These are phyloP conservation scores for Colossoma macropomum DNA, from an alignment of 2,113 vertebrate genomes.

Conservation along the genomic window DNA sequence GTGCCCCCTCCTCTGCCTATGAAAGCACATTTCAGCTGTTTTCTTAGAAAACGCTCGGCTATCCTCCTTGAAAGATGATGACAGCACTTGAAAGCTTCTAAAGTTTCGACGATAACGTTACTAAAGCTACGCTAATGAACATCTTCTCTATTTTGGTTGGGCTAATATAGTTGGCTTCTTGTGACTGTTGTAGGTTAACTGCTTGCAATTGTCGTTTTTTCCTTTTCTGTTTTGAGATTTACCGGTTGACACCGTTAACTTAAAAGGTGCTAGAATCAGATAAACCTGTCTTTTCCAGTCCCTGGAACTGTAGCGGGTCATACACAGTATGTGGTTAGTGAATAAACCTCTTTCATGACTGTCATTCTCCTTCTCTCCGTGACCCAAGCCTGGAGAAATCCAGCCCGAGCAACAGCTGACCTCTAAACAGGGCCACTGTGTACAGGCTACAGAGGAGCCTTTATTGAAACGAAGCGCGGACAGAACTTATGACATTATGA, in stretches of 20 bases:
- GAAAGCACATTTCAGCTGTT: conserved; percentile 31
- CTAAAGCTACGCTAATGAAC: background rate
- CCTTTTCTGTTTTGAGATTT: too few relatives aligned
- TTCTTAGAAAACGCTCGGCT: background rate
- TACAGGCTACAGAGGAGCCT: conserved; percentile 67
- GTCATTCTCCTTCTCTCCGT: conserved; percentile 8
- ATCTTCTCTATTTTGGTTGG: background rate
- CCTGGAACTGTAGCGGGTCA: background rate
- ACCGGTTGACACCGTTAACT: background rate
- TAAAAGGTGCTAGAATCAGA: background rate
- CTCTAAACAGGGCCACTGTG: conserved; percentile 68
- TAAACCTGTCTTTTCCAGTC: background rate
- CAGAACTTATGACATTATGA: conserved; percentile 22
- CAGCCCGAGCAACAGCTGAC: conserved; percentile 67
- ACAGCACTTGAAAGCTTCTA: too few relatives aligned
- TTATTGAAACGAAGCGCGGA: conserved; percentile 57
- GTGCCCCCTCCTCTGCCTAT: conserved; percentile 29
- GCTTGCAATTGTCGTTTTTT: too few relatives aligned
- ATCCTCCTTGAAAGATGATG: background rate
- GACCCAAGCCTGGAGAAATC: conserved; percentile 25
- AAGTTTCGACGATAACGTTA: background rate
- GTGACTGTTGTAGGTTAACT: too few relatives aligned
- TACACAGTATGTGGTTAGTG: background rate
- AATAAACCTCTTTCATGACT: conserved; percentile 5
- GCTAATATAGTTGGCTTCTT: background rate